These are phyloP conservation scores for Trichogramma pretiosum DNA, from an alignment of 1,140 invertebrate species.

Conservation along the genomic window DNA sequence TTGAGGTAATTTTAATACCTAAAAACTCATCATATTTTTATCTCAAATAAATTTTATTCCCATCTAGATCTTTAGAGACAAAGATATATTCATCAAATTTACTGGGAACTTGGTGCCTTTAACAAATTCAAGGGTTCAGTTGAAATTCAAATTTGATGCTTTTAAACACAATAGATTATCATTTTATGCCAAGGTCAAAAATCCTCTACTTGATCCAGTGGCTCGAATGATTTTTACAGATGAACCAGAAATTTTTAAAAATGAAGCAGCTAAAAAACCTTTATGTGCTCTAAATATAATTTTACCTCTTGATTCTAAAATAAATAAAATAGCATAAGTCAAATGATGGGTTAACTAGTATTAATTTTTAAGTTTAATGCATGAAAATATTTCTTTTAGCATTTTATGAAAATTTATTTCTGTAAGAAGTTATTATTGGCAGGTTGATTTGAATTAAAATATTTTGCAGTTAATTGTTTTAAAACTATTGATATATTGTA, in stretches of 20 bases:
- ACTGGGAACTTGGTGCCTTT: slow-evolving; percentile 95
- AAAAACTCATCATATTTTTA: no score
- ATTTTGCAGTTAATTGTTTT: no score
- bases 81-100: slow-evolving; percentile 93
- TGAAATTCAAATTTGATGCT: slow-evolving; percentile 92
- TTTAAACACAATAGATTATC: slow-evolving; percentile 95
- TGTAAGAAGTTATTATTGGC: no score
- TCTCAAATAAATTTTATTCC: no score
- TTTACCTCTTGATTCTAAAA: no score
- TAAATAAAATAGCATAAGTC: no score
- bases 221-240: slow-evolving; percentile 95
- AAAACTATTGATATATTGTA: no score
- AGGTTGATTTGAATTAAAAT: no score
- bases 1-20: slow-evolving; percentile 63
- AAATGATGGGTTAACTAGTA: no score
- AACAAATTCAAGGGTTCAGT: slow-evolving; percentile 94
- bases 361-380: no score
- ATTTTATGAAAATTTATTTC: no score
- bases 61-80: slow-evolving; percentile 81
- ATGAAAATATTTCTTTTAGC: no score
- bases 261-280: slow-evolving; percentile 86
- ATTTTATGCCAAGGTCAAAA: slow-evolving; percentile 88
- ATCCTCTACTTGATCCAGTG: slow-evolving; percentile 82
- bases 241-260: slow-evolving; percentile 87
- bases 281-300: slow-evolving; percentile 95